Base-by-base conservation (phyloP, 1,140 invertebrate genomes). In the Ceratina calcarata region DNA sequence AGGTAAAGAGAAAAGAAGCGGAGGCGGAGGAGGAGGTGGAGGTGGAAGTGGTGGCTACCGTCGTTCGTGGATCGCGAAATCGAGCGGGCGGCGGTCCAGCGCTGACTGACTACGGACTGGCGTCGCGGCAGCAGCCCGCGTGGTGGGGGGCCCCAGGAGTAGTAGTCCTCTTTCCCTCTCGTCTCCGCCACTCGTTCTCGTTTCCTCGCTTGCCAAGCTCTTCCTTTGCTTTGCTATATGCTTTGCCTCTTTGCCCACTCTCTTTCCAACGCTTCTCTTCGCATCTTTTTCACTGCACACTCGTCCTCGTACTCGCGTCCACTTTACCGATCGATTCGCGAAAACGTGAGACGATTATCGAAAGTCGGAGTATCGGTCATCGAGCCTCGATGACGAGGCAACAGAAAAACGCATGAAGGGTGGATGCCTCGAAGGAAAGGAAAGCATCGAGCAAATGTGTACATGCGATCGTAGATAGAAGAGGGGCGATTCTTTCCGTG, bases 81-180 rank as follows among this genome's bases (percentile, higher is more conserved):
- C 78, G 89, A 92, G 90, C 92, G 91, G 91, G 91, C 91, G 92
- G 92, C 92, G 92, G 92, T 93, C 92, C 92, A 93, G 91, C 92
- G 91, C 92, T 93, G 92, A 93, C 92, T 93, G 92, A 93, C 88
- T 92, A 90, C 89, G 83, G 90, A 90, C 90, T 92, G 87, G 89
- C 91, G 91, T 91, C 91, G 90, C 91, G 89, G 88, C 90, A 88
- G 88, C 88, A 87, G 89, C 85, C 84, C 89, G 89, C 88, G 85
- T 91, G 89, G 91, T 91, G 91, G 91, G 91, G 82, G 90, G 89
- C 83, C 83, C 78, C 88, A 87, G 86, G 83, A 86, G 87, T 84
- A 84, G 86, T 83, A 77, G 81, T 86, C 86, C 88, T 86, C 86
- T 86, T 79, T 81, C 80, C 79, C 77, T 82, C 81, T 65, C 82